phyloP scores from a whole-genome alignment of 2,113 vertebrate species.

The Anseranas semipalmata region DNA sequence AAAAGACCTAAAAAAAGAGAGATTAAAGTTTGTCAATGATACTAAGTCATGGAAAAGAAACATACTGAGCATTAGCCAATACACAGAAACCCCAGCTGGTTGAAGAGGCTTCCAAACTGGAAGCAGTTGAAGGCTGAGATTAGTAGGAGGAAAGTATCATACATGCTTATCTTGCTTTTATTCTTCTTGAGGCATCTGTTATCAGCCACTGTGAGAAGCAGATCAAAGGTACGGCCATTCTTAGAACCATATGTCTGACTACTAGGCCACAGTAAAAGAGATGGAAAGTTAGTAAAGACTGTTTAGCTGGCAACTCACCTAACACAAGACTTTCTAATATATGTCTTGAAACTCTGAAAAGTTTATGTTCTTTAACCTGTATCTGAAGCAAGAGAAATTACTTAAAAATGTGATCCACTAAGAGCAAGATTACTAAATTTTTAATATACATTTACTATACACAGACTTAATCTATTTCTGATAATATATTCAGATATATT shows the following conservation, averaged over 20 bases:
- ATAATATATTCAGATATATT: not conserved
- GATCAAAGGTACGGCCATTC: not conserved
- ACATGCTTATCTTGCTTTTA: not conserved
- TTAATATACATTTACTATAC: not conserved
- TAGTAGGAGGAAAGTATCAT: not conserved
- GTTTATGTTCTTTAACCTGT: not conserved
- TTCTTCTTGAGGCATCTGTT: not conserved
- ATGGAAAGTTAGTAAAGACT: not conserved
- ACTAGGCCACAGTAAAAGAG: not conserved
- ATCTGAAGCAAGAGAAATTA: not conserved
- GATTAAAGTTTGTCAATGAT: not conserved
- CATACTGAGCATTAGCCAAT: not conserved
- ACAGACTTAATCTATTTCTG: not conserved
- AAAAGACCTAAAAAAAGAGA: not conserved
- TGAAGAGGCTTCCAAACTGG: not conserved
- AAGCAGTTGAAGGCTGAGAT: not conserved
- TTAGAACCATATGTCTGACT: not conserved
- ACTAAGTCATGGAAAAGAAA: not conserved
- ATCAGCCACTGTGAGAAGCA: not conserved
- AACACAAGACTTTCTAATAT: not conserved
- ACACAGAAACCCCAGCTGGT: not conserved
- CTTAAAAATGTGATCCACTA: not conserved
- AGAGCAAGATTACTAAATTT: not conserved
- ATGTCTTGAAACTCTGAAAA: not conserved
- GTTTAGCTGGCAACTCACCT: not conserved